phyloP scores from a whole-genome alignment of 2,113 vertebrate genomes.

The Ammodramus savannarum region DNA sequence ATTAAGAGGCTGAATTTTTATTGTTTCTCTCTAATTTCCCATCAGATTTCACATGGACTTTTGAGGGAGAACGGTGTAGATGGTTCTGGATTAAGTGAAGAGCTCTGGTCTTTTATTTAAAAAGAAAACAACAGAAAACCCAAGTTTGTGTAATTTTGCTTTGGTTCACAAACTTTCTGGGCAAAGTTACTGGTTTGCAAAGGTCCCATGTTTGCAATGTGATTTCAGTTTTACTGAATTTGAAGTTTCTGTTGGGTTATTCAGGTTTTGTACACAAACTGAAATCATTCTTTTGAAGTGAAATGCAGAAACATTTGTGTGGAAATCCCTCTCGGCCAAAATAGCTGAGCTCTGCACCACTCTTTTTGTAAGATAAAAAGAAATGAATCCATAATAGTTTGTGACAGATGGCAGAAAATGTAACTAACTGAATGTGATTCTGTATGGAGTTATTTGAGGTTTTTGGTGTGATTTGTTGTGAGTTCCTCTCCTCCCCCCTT shows the following conservation, averaged over 20 bases:
- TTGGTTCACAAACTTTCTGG: background rate
- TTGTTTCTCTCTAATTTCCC: background rate
- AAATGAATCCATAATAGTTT: slow-evolving; percentile 53
- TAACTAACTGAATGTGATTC: slow-evolving; percentile 71
- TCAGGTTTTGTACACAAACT: slow-evolving; percentile 12
- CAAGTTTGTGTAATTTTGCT: background rate
- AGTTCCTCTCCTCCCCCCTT: slow-evolving; percentile 69
- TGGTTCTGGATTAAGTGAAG: background rate
- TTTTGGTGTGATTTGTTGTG: slow-evolving; percentile 73
- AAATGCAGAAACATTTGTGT: slow-evolving; percentile 50
- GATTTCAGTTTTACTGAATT: background rate
- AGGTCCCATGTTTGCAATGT: background rate
- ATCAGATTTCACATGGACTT: background rate
- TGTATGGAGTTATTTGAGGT: slow-evolving; percentile 74
- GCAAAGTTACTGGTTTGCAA: background rate
- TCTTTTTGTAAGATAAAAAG: slow-evolving; percentile 49
- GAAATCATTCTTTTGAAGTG: slow-evolving; percentile 15
- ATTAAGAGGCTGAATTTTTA: background rate
- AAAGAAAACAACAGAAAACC: background rate
- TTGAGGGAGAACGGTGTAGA: background rate
- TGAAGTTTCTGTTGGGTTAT: background rate
- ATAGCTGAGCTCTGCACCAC: slow-evolving; percentile 52
- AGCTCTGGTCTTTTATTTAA: background rate
- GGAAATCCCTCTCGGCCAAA: slow-evolving; percentile 48
- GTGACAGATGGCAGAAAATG: slow-evolving; percentile 65